Percentiles rank a stretch among this genome's conserved stretches.
phyloP scores from a whole-genome alignment of 2,113 vertebrate species.

The Nestor notabilis region DNA sequence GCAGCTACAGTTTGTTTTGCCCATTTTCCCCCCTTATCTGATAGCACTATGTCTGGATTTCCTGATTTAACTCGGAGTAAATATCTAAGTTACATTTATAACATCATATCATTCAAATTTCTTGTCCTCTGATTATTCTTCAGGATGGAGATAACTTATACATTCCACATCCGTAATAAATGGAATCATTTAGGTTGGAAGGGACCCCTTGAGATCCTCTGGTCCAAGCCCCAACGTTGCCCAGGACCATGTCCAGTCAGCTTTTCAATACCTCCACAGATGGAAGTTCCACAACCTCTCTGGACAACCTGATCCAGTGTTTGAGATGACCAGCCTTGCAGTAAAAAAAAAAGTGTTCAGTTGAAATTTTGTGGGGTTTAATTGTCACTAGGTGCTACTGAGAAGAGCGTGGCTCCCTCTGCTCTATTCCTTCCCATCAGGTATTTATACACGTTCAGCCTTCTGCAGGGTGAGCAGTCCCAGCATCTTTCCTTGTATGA shows the following conservation, averaged over 20 bases:
- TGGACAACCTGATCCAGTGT: not conserved
- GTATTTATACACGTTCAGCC: not conserved
- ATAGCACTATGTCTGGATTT: not conserved
- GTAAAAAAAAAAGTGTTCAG: not conserved
- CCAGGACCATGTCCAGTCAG: not conserved
- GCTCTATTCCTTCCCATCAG: not conserved
- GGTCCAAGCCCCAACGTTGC: not conserved
- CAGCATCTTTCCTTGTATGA: not conserved
- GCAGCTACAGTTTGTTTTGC: not conserved
- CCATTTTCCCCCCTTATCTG: rapidly evolving
- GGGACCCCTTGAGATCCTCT: not conserved
- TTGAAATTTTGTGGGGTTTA: not conserved
- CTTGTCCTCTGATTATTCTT: not conserved
- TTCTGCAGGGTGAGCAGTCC: not conserved
- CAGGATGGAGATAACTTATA: not conserved
- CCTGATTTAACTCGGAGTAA: not conserved
- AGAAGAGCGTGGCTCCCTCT: not conserved
- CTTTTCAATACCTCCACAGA: not conserved
- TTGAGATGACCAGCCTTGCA: not conserved
- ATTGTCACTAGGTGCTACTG: not conserved
- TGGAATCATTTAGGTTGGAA: not conserved
- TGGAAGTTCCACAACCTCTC: not conserved
- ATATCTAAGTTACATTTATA: not conserved
- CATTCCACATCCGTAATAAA: not conserved
- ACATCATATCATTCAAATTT: not conserved